These are phyloP conservation scores for Gallinago undulata DNA, from an alignment of 2,113 vertebrate genomes.

Conservation along the genomic window DNA sequence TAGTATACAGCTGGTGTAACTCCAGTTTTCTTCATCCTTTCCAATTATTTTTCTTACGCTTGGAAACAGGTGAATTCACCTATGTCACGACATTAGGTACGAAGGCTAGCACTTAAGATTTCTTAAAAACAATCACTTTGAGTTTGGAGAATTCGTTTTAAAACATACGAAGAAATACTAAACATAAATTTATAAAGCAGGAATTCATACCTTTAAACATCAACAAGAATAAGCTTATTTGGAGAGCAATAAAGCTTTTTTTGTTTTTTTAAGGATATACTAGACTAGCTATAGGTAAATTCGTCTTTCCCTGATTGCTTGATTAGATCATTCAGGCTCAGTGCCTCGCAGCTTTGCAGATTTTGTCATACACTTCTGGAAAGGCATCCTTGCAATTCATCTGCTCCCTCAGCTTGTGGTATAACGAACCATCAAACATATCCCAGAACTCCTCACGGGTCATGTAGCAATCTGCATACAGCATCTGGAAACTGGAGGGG, in stretches of 20 bases:
- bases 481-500: constrained; percentile 92
- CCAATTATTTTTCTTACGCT: not conserved
- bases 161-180: constrained; percentile 16
- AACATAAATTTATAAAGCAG: constrained; percentile 56
- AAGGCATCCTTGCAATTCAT: constrained; percentile 91
- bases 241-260: constrained; percentile 66
- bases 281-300: constrained; percentile 55
- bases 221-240: constrained; percentile 57
- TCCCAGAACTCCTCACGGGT: constrained; percentile 96
- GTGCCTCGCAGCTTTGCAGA: constrained; percentile 95
- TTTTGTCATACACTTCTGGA: constrained; percentile 97
- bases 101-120: constrained; percentile 47
- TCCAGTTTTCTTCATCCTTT: not conserved
- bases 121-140: constrained; percentile 52
- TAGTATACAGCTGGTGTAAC: not conserved
- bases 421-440: constrained; percentile 95
- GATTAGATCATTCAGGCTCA: constrained; percentile 66
- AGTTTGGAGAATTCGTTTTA: constrained; percentile 14
- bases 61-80: constrained; percentile 22
- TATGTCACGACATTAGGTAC: constrained; percentile 4
- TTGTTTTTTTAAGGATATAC: constrained; percentile 32
- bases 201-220: constrained; percentile 49
- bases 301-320: constrained; percentile 63
- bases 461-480: constrained; percentile 98
- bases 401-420: constrained; percentile 88